Conservation (phyloP, 1,140 invertebrate species). For the Apis cerana region DNA sequence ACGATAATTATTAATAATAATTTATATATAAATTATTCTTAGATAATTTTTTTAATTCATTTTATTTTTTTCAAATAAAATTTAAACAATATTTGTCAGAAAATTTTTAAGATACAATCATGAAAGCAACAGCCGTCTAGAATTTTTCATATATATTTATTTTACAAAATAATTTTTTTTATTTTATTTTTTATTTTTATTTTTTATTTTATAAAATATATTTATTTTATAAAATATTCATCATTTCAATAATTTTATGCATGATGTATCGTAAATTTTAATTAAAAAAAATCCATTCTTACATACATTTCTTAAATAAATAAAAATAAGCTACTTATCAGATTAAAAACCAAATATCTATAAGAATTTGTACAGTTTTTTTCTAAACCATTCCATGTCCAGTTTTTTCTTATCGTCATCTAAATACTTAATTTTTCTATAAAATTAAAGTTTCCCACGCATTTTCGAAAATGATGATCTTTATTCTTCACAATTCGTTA, state of each 20-base stretch:
- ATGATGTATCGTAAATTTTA: no score
- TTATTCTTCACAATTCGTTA: constrained; percentile 66
- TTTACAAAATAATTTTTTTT: no score
- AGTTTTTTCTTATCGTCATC: background rate
- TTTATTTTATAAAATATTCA: no score
- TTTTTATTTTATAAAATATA: no score
- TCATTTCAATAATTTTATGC: no score
- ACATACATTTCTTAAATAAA: background rate
- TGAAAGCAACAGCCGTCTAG: background rate
- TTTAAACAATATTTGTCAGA: background rate
- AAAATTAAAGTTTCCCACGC: constrained; percentile 29
- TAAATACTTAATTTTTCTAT: constrained; percentile 32
- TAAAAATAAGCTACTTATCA: background rate
- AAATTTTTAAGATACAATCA: background rate
- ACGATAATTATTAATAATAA: no score
- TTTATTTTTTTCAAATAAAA: background rate
- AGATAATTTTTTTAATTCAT: background rate
- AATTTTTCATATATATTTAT: background rate
- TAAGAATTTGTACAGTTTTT: background rate
- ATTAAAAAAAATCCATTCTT: background rate
- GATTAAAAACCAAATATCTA: background rate
- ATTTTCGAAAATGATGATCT: constrained; percentile 40
- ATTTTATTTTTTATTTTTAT: no score
- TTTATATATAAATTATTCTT: background rate
- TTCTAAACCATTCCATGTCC: background rate